Evolutionary conservation across 2,797 vertebrate genomes (phyloP).

Genomic region (Lithobates sylvaticus): DNA sequence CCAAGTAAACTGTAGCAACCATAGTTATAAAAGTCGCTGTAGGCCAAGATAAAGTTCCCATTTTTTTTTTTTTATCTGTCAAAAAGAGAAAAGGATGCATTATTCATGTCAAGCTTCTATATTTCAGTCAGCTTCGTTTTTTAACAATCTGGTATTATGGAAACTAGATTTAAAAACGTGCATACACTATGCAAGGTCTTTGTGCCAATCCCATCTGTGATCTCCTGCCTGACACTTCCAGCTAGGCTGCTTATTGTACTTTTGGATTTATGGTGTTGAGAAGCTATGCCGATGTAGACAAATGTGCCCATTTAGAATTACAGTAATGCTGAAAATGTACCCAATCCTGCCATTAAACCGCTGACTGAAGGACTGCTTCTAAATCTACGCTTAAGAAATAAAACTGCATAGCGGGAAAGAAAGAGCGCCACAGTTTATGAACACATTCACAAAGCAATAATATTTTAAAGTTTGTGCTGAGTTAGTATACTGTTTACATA

Average conservation of each 20-base stretch:
- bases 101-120: slow-evolving; percentile 40
- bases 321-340: slow-evolving; percentile 40
- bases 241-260: slow-evolving; percentile 43
- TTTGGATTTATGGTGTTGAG: slow-evolving; percentile 36
- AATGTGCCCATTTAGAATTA: slow-evolving; percentile 52
- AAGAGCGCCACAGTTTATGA: slow-evolving; percentile 23
- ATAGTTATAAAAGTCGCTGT: slow-evolving; percentile 66
- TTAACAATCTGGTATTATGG: slow-evolving; percentile 50
- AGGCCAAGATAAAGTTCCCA: slow-evolving; percentile 67
- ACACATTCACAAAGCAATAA: slow-evolving; percentile 23
- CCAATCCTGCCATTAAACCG: slow-evolving; percentile 41
- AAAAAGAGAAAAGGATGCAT: slow-evolving; percentile 49
- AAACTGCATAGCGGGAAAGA: slow-evolving; percentile 22
- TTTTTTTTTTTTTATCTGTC: slow-evolving; percentile 67
- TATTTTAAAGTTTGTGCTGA: slow-evolving; percentile 26
- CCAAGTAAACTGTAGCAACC: slow-evolving; percentile 32
- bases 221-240: slow-evolving; percentile 31
- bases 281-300: slow-evolving; percentile 40
- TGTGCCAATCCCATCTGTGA: slow-evolving; percentile 40
- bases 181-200: slow-evolving; percentile 46
- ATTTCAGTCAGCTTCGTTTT: slow-evolving; percentile 31
- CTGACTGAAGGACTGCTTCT: slow-evolving; percentile 22
- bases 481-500: background rate
- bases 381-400: slow-evolving; percentile 31
- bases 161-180: slow-evolving; percentile 48